phyloP scores from a whole-genome alignment of 2,797 vertebrate species.

The Pygocentrus nattereri region DNA sequence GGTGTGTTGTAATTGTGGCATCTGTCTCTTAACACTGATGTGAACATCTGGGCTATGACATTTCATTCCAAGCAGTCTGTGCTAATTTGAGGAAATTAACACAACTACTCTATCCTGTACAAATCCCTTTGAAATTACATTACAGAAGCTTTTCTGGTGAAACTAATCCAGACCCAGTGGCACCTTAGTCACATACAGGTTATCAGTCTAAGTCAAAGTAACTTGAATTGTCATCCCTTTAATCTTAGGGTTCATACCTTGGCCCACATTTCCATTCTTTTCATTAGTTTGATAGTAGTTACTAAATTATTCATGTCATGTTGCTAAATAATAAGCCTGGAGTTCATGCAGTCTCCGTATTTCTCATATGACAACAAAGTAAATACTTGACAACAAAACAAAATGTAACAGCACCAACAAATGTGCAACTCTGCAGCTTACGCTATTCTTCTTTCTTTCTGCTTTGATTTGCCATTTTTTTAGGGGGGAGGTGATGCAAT shows the following conservation, averaged over 20 bases:
- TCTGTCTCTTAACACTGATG: not conserved
- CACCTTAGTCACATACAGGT: not conserved
- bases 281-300: too few relatives aligned
- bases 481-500: not conserved
- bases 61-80: not conserved
- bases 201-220: too few relatives aligned
- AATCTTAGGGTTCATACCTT: too few relatives aligned
- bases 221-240: too few relatives aligned
- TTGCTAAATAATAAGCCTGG: not conserved
- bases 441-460: not conserved
- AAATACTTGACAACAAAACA: not conserved
- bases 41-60: not conserved
- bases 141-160: not conserved
- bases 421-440: not conserved
- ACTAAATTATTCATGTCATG: too few relatives aligned
- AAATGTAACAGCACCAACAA: not conserved
- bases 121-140: not conserved
- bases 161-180: not conserved
- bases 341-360: not conserved
- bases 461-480: not conserved
- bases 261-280: too few relatives aligned
- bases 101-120: not conserved
- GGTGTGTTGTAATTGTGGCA: too few relatives aligned
- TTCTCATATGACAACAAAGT: not conserved
- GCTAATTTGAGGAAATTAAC: not conserved